A percentile compares a stretch with the other conserved stretches of the same genome.
These are phyloP conservation scores for Paramisgurnus dabryanus DNA, from an alignment of 2,113 vertebrate species.

Conservation along the genomic window DNA sequence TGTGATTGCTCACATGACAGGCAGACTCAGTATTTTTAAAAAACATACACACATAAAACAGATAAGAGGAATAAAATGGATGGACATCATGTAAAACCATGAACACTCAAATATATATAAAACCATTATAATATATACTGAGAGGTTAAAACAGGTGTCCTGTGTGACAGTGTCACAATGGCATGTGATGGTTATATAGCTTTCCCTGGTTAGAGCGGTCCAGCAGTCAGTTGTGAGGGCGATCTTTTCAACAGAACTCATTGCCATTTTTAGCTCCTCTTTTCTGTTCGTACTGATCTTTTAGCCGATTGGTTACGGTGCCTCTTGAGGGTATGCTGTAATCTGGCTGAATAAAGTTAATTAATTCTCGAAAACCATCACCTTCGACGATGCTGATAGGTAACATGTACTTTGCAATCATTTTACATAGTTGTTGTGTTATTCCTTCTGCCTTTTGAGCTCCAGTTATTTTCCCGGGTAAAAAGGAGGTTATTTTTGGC, in stretches of 20 bases:
- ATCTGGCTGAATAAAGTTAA: background rate
- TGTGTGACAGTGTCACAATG: background rate
- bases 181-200: constrained; percentile 39
- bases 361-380: background rate
- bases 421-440: background rate
- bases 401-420: background rate
- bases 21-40: too few species aligned
- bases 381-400: background rate
- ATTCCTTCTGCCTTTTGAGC: background rate
- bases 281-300: constrained; percentile 30
- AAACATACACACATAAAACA: too few species aligned
- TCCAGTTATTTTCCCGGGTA: background rate
- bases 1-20: too few species aligned
- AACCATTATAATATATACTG: too few species aligned
- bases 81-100: too few species aligned
- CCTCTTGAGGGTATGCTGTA: constrained; percentile 7
- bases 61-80: too few species aligned
- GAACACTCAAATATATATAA: too few species aligned
- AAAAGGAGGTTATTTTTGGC: background rate
- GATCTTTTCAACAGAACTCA: background rate
- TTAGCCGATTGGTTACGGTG: background rate
- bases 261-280: constrained; percentile 5
- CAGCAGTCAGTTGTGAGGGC: constrained; percentile 4
- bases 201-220: constrained; percentile 21
- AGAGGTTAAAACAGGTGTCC: too few species aligned